Percentiles rank a stretch among this genome's conserved stretches.
phyloP scores from a whole-genome alignment of 2,888 invertebrate genomes.

The Amphipyra tragopoginis region DNA sequence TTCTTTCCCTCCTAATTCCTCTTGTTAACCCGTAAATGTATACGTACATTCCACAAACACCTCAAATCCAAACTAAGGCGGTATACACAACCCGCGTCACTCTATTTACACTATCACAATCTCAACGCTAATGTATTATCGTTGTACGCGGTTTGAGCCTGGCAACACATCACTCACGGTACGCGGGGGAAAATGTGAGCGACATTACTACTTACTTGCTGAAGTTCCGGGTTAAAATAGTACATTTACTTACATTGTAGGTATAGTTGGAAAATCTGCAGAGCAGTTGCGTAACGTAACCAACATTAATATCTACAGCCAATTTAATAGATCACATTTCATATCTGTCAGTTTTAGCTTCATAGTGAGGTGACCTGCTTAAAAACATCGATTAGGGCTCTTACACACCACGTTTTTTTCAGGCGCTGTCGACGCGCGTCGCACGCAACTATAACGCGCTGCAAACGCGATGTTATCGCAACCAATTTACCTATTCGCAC shows the following conservation, averaged over 20 bases:
- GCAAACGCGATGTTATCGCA: no score
- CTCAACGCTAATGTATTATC: constrained; percentile 44
- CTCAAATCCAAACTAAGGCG: not conserved
- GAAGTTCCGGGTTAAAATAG: constrained; percentile 20
- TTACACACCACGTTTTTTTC: no score
- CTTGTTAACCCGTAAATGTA: not conserved
- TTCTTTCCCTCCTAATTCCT: no score
- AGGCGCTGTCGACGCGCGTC: no score
- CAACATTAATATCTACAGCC: no score
- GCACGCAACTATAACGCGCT: no score
- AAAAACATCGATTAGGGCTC: no score
- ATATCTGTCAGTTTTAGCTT: no score
- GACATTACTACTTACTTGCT: constrained; percentile 35
- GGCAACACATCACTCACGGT: constrained; percentile 43
- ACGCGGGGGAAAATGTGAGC: constrained; percentile 40
- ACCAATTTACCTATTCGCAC: no score
- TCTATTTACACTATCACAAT: constrained; percentile 15
- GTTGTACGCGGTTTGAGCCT: constrained; percentile 31
- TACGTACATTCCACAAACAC: not conserved
- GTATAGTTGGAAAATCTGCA: not conserved
- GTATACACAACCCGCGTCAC: constrained; percentile 6
- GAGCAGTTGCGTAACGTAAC: no score
- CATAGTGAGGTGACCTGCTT: no score
- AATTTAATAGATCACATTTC: no score
- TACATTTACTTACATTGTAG: not conserved